These are phyloP conservation scores for Craterocephalus amniculus DNA, from an alignment of 2,797 vertebrate species.

Conservation along the genomic window DNA sequence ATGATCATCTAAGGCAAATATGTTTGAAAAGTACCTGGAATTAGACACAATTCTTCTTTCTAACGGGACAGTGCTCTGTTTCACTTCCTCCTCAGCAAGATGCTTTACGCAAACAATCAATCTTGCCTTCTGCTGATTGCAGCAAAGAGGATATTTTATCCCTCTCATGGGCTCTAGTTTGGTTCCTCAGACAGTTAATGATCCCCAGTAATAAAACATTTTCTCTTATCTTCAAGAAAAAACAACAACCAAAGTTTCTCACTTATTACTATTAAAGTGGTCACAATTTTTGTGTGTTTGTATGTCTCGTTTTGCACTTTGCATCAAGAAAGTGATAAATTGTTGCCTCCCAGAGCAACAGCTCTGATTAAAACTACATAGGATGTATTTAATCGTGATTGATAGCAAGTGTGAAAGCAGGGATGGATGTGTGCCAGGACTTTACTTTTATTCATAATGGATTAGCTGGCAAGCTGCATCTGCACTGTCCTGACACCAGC, in stretches of 20 bases:
- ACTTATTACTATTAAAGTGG: neutral
- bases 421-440: neutral
- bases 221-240: neutral
- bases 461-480: constrained; percentile 53
- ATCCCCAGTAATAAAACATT: constrained; percentile 29
- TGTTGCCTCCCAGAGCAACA: neutral
- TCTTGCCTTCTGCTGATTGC: constrained; percentile 60
- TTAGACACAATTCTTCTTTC: neutral
- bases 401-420: neutral
- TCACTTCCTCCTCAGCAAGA: constrained; percentile 58
- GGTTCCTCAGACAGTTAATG: constrained; percentile 46
- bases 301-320: neutral
- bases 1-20: neutral
- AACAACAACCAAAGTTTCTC: neutral
- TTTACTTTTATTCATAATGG: constrained; percentile 38
- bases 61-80: constrained; percentile 38
- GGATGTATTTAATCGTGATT: neutral
- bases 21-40: neutral
- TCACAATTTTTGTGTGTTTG: no score
- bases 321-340: neutral
- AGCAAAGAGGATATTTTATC: constrained; percentile 65
- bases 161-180: constrained; percentile 50
- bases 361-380: neutral
- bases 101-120: constrained; percentile 71
- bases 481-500: constrained; percentile 34